Conservation (phyloP, 2,888 invertebrate species). For the Idaea aversata region DNA sequence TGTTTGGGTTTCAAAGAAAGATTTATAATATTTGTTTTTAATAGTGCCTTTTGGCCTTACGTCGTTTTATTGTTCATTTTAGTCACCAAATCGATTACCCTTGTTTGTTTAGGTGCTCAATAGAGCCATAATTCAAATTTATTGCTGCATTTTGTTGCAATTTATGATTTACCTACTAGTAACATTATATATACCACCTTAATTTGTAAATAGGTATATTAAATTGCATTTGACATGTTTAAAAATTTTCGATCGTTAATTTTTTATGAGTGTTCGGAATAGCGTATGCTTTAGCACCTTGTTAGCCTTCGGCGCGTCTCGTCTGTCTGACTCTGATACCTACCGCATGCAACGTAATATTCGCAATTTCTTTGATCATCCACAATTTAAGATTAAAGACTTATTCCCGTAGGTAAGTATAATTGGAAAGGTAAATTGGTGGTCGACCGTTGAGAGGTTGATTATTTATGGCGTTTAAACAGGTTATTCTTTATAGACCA, state of each 20-base stretch:
- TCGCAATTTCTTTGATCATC: conserved; percentile 26
- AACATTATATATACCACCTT: not conserved
- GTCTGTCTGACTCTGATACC: conserved; percentile 52
- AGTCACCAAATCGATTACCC: conserved; percentile 9
- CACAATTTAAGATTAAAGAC: conserved; percentile 13
- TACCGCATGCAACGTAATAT: conserved; percentile 57
- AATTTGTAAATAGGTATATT: conserved; percentile 20
- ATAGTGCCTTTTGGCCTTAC: conserved; percentile 11
- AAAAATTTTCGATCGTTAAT: conserved; percentile 51
- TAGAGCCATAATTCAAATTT: conserved; percentile 24
- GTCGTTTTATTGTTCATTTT: conserved; percentile 7
- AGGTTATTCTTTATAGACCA: conserved; percentile 21
- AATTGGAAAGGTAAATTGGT: conserved; percentile 14
- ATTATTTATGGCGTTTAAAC: conserved; percentile 13
- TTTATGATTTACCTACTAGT: not conserved
- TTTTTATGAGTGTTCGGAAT: conserved; percentile 62
- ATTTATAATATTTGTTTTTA: conserved; percentile 19
- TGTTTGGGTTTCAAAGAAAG: conserved; percentile 22
- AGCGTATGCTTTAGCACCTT: conserved; percentile 71
- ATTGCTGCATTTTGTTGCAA: conserved; percentile 4
- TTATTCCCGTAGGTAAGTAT: conserved; percentile 11
- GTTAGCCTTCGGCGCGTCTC: conserved; percentile 64
- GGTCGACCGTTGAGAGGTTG: conserved; percentile 13
- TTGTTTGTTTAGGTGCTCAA: conserved; percentile 18
- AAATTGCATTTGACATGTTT: conserved; percentile 47